Percentiles rank a stretch among this genome's conserved stretches.
Evolutionary conservation across 2,888 invertebrate species (phyloP).

Genomic region (Pseudococcus jackbeardsleyi): DNA sequence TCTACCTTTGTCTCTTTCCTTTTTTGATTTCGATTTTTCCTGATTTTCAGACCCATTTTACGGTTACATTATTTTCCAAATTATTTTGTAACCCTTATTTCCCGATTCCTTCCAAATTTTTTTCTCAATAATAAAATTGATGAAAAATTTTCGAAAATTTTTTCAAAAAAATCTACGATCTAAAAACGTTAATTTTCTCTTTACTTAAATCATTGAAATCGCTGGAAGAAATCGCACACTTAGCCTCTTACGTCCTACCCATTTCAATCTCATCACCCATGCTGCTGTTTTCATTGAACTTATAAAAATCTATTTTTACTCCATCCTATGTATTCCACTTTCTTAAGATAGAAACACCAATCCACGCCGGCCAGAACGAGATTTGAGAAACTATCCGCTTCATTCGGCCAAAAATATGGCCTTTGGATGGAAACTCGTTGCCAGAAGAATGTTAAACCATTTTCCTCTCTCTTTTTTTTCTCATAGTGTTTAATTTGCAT

Average conservation of each 20-base stretch:
- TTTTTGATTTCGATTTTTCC: no score
- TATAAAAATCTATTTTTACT: slow-evolving; percentile 1
- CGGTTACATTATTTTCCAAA: no score
- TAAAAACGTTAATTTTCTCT: background rate
- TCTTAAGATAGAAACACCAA: background rate
- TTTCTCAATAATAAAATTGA: no score
- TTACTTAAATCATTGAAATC: background rate
- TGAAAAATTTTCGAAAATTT: no score
- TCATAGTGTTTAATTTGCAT: background rate
- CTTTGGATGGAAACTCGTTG: background rate
- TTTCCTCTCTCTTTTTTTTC: background rate
- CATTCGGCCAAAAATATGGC: background rate
- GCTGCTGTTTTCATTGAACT: background rate
- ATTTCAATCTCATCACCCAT: background rate
- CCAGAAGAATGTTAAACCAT: background rate
- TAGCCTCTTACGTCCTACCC: background rate
- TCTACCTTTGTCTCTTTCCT: no score
- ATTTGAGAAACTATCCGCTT: background rate
- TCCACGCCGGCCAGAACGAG: background rate
- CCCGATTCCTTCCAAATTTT: no score
- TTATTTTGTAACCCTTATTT: no score
- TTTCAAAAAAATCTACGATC: background rate
- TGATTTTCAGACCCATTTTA: no score
- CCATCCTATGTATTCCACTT: background rate
- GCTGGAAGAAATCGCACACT: background rate